A percentile compares a stretch with the other conserved stretches of the same genome.
Evolutionary conservation across 2,797 vertebrate genomes (phyloP).

Genomic region (Rhinichthys osculus): DNA sequence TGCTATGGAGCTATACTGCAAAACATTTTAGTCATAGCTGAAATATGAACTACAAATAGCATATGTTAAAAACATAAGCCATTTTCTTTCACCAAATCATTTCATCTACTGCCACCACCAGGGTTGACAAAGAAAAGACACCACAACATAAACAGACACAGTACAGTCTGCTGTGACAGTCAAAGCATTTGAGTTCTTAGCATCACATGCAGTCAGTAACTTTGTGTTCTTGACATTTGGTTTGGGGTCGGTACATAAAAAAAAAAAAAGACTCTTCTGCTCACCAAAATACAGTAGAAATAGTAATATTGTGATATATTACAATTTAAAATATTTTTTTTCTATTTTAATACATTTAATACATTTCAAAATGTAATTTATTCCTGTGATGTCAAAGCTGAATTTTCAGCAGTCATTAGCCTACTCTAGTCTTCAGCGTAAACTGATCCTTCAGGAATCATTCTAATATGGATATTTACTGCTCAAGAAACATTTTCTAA

Average conservation of each 20-base stretch:
- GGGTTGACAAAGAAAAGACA: conserved; percentile 56
- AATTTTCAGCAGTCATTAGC: not conserved
- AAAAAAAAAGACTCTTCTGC: not conserved
- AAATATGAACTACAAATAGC: conserved; percentile 2
- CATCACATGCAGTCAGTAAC: not conserved
- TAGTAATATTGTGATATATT: not conserved
- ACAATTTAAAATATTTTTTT: not conserved
- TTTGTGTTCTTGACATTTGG: not conserved
- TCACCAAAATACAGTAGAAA: not conserved
- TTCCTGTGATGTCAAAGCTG: not conserved
- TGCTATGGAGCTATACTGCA: not conserved
- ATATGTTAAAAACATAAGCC: conserved; percentile 17
- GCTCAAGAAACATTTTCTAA: not conserved
- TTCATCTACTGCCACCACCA: conserved; percentile 68
- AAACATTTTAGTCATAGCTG: conserved; percentile 24
- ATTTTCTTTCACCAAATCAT: conserved; percentile 39
- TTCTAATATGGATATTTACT: not conserved
- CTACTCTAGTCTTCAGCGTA: not conserved
- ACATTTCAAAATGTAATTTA: not conserved
- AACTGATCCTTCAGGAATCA: not conserved
- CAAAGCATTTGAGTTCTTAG: not conserved
- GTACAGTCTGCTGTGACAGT: not conserved
- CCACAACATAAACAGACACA: conserved; percentile 55
- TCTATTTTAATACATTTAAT: not conserved
- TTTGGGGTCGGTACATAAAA: not conserved